Evolutionary conservation across 1,140 invertebrate genomes (phyloP), one percentile per base, ranked within the genome.

Genomic region (Stegodyphus dumicola): DNA sequence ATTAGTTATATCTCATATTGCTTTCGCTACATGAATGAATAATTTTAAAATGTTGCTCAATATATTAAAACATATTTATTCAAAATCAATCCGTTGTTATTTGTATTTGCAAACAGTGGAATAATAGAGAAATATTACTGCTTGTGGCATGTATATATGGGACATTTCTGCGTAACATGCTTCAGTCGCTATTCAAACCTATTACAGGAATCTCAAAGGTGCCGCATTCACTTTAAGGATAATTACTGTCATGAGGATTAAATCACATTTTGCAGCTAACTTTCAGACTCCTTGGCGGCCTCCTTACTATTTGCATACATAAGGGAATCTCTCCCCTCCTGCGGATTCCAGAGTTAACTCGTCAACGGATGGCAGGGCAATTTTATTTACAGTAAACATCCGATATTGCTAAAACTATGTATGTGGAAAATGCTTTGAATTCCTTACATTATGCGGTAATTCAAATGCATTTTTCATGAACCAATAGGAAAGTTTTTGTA

Each of bases 241-340:
- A 85, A 85, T 85, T 85, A 85, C 81, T 85, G 81, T 85, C 81
- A 85, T 52, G 81, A 77, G 81, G 71, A 85, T 85, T 85, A 85
- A 85, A 85, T 85, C 81, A 85, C 81, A 85, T 85, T 85, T 85
- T 85, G 73, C 81, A 73, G 81, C 81, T 66, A 49, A 54, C 17
- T 85, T 85, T 74, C 76, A 69, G 65, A 70, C 81, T 85, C 60
- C 53, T 48, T 64, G 73, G 73, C 74, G 81, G 74, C 74, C 65
- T 69, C 17, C 56, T 66, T 53, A 15, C 17, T 73, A 81, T 74
- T 81, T 74, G 69, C 69, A 81, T 81, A 70, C 60, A 65, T 73
- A 49, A 33, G 77, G 11, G 64, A 67, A 60, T 9, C 9, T 15
- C 56, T 15, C 33, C 33, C 33, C 33, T 33, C 33, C 33, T 33